phyloP scores from a whole-genome alignment of 1,140 invertebrate genomes.

The Pseudachorutes palmiensis region DNA sequence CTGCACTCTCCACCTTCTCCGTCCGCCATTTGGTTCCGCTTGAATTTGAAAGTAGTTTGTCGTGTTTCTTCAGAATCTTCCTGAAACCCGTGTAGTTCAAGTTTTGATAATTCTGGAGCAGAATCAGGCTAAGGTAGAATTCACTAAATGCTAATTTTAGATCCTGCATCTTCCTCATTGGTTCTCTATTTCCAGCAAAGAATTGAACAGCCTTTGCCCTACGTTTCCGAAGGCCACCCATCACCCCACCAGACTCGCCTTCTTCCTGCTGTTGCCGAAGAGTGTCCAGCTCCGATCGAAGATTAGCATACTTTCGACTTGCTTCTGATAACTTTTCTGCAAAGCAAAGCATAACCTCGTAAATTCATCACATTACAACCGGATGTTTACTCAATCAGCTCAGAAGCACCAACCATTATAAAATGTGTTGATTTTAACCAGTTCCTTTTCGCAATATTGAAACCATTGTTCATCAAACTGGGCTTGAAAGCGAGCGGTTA shows the following conservation, averaged over 20 bases:
- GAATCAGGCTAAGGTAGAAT: constrained; percentile 93
- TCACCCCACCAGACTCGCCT: constrained; percentile 38
- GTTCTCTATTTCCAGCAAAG: constrained; percentile 42
- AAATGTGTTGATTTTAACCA: constrained; percentile 81
- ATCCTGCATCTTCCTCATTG: constrained; percentile 76
- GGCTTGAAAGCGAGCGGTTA: constrained; percentile 78
- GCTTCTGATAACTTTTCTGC: constrained; percentile 94
- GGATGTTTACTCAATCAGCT: background rate
- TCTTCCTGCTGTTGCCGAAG: constrained; percentile 57
- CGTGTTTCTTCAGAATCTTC: constrained; percentile 99
- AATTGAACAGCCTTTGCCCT: constrained; percentile 18
- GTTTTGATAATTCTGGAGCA: constrained; percentile 83
- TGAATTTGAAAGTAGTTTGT: constrained; percentile 68
- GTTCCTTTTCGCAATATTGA: constrained; percentile 71
- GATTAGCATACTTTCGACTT: constrained; percentile 81
- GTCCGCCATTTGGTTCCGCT: constrained; percentile 77
- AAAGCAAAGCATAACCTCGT: background rate
- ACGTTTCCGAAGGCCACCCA: background rate
- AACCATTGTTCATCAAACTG: constrained; percentile 91
- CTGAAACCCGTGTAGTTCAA: constrained; percentile 97
- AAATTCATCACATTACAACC: background rate
- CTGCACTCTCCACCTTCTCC: constrained; percentile 82
- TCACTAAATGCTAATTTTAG: constrained; percentile 97
- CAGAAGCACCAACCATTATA: constrained; percentile 57
- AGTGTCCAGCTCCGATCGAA: constrained; percentile 78